Conservation (phyloP, 2,113 vertebrate genomes). For the Numida meleagris region DNA sequence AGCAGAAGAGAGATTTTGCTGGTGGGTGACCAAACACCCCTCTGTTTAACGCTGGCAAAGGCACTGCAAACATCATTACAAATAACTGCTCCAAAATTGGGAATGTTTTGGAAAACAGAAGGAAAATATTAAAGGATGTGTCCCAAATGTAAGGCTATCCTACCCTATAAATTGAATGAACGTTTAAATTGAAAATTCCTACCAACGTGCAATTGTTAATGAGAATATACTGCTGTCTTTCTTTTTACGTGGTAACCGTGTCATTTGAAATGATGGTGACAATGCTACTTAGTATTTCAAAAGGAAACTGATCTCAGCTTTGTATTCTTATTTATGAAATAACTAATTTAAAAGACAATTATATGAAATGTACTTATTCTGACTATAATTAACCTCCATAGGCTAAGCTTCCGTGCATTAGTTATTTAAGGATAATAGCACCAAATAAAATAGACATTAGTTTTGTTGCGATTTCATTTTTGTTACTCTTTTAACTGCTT, state of each 20-base stretch:
- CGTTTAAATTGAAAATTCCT: not conserved
- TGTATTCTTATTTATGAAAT: not conserved
- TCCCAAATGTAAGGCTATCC: not conserved
- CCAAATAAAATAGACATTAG: not conserved
- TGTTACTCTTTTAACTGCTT: not conserved
- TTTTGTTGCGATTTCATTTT: not conserved
- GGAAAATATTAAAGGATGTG: not conserved
- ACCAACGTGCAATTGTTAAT: not conserved
- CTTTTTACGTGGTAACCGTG: not conserved
- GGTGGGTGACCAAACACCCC: not conserved
- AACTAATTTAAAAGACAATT: not conserved
- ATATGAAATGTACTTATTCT: not conserved
- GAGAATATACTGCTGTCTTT: not conserved
- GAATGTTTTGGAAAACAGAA: not conserved
- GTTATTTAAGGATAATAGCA: not conserved
- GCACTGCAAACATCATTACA: not conserved
- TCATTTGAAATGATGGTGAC: not conserved
- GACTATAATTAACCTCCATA: not conserved
- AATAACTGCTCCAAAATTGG: not conserved
- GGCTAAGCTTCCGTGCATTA: not conserved
- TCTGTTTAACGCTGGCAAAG: not conserved
- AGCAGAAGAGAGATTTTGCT: not conserved
- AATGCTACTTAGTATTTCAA: not conserved
- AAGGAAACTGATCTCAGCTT: not conserved
- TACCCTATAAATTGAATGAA: not conserved